phyloP scores from a whole-genome alignment of 2,797 vertebrate genomes.

The Hozukius guyotensis region DNA sequence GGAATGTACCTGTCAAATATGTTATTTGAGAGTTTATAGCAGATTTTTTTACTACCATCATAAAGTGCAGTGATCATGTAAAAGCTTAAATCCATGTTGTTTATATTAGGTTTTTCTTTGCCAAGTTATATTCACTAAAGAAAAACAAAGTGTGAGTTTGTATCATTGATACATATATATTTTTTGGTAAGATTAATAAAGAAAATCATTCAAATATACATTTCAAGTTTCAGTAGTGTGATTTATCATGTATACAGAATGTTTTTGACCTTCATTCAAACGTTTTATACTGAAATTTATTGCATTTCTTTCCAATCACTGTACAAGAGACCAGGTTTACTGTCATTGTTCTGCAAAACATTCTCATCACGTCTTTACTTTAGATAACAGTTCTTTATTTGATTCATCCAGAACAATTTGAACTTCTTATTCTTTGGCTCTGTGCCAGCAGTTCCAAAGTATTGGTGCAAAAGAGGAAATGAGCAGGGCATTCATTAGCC shows the following conservation, averaged over 20 bases:
- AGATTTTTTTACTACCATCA: conserved; percentile 55
- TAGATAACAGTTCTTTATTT: neutral
- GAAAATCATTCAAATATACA: conserved; percentile 18
- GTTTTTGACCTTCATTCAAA: conserved; percentile 8
- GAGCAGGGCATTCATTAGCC: neutral
- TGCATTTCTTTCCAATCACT: neutral
- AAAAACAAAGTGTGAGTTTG: conserved; percentile 68
- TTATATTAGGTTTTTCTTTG: conserved; percentile 60
- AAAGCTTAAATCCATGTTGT: conserved; percentile 64
- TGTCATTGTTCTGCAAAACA: conserved; percentile 43
- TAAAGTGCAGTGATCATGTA: conserved; percentile 68
- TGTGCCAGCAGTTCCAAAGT: neutral
- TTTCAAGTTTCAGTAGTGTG: conserved; percentile 2
- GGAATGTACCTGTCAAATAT: conserved; percentile 58
- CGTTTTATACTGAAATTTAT: conserved; percentile 12
- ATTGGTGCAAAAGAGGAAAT: conserved; percentile 13
- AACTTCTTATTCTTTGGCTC: conserved; percentile 7
- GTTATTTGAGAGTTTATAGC: conserved; percentile 49
- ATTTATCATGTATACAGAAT: conserved; percentile 5
- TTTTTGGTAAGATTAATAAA: conserved; percentile 72
- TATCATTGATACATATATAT: conserved; percentile 65
- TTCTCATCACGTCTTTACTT: neutral
- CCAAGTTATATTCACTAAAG: conserved; percentile 55
- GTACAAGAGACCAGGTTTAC: conserved; percentile 29
- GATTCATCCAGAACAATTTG: conserved; percentile 7